Evolutionary conservation across 2,888 invertebrate species (phyloP), one percentile per base, ranked within the genome.

Genomic region (Euplagia quadripunctaria): DNA sequence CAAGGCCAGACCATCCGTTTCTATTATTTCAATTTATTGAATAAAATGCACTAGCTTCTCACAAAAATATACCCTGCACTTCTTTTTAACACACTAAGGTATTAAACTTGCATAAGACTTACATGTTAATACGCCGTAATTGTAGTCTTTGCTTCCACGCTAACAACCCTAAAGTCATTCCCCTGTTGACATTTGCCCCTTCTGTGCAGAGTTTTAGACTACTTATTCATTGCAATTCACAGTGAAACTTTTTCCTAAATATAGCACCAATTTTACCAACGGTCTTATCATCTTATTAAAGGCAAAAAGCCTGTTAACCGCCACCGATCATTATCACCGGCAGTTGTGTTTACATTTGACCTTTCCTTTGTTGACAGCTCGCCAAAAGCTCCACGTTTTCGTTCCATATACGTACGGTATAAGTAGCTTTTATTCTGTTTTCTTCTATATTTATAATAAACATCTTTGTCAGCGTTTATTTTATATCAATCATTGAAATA

Each of bases 281-380:
- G 49, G 14, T 42, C 49, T 42, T 14, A 42, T 42, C 8, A 20
- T 66, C 61, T 67, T 49, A 63, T 58, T 9, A 20, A 66, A 58
- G 66, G 31, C 63, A 31, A 67, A 63, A 16, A 64, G 66, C 64
- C 70, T 64, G 14, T 71, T 61, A 42, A 41, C 65, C 20, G n/a
- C 17, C 20, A 41, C 49, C 43, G 79, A 79, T 82, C 46, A 64
- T 77, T 85, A 86, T 82, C 81, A 76, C 67, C 65, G 73, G 68
- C 78, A 78, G 79, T 74, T 78, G 85, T 80, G 79, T 85, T 79
- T 74, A 77, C 68, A 75, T 76, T 81, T 70, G 77, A 64, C 73
- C 63, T 74, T 68, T 75, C 66, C 75, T 81, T 85, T 81, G 82
- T 86, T 80, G 78, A 80, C 70, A 75, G 55, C 64, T 49, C 68